Evolutionary conservation across 1,140 invertebrate genomes (phyloP).

Genomic region (Pectinophora gossypiella): DNA sequence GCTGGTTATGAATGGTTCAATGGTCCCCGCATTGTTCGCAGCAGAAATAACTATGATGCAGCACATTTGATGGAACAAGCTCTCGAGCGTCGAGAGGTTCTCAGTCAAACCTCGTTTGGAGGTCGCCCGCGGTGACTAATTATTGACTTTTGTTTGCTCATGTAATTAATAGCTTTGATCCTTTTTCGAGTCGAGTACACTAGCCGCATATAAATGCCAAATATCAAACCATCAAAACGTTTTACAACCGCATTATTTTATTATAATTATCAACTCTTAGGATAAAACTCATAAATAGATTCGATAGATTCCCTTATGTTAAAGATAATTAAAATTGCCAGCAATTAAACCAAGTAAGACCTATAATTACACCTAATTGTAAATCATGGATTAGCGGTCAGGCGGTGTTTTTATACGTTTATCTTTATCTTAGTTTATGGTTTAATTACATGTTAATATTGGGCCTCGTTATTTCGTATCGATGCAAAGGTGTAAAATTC

Average conservation of each 20-base stretch:
- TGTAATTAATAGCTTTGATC: background rate
- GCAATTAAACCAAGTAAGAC: constrained; percentile 51
- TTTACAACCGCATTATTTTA: background rate
- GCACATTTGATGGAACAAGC: constrained; percentile 11
- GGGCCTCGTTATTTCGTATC: constrained; percentile 40
- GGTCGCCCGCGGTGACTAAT: background rate
- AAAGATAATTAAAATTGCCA: constrained; percentile 66
- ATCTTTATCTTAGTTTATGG: constrained; percentile 64
- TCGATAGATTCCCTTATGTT: constrained; percentile 17
- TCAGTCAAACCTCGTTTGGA: background rate
- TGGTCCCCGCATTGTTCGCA: constrained; percentile 37
- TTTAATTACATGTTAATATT: constrained; percentile 65
- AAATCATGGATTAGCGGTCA: constrained; percentile 58
- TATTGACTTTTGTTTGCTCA: background rate
- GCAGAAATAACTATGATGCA: constrained; percentile 41
- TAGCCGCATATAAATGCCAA: too few relatives aligned
- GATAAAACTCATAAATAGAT: background rate
- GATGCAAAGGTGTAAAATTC: constrained; percentile 37
- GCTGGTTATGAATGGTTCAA: constrained; percentile 35
- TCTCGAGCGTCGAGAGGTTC: background rate
- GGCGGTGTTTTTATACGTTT: constrained; percentile 43
- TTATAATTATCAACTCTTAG: background rate
- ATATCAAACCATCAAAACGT: background rate
- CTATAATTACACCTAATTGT: constrained; percentile 66
- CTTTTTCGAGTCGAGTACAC: too few relatives aligned